Conservation (phyloP, 2,888 invertebrate genomes). For the Orthosia incerta region DNA sequence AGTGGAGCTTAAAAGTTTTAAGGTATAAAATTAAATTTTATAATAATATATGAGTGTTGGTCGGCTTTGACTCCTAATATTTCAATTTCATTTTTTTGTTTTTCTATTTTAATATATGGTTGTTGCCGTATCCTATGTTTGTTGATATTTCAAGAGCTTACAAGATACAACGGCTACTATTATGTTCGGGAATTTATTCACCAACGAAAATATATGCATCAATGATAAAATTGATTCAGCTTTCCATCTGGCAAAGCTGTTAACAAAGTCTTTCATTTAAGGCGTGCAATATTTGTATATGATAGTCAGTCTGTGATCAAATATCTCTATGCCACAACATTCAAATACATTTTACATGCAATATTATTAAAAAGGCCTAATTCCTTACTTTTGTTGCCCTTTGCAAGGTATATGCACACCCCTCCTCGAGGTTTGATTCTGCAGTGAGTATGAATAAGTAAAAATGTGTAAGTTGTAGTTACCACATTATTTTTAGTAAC, state of each 20-base stretch:
- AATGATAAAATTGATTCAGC: background rate
- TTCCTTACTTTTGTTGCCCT: constrained; percentile 36
- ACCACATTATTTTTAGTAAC: background rate
- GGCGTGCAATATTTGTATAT: constrained; percentile 2
- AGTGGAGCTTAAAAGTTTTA: too few species aligned
- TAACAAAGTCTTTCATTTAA: background rate
- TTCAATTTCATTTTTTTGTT: background rate
- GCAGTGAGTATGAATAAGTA: constrained; percentile 17
- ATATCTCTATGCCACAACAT: constrained; percentile 35
- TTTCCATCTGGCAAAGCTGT: background rate
- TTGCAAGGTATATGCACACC: constrained; percentile 22
- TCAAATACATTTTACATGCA: constrained; percentile 34
- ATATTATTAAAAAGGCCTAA: constrained; percentile 24
- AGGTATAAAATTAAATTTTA: background rate
- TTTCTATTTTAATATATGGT: background rate
- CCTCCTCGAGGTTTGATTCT: constrained; percentile 21
- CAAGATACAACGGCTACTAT: too few species aligned
- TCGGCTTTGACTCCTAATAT: background rate
- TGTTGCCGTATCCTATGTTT: background rate
- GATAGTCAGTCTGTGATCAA: constrained; percentile 40
- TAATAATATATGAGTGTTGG: too few species aligned
- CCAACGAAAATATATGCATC: background rate
- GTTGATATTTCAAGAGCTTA: background rate
- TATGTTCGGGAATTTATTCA: background rate
- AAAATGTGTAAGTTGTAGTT: constrained; percentile 4